A percentile compares a stretch with the other conserved stretches of the same genome.
Evolutionary conservation across 2,888 invertebrate species (phyloP).

Genomic region (Acanthoscelides obtectus): DNA sequence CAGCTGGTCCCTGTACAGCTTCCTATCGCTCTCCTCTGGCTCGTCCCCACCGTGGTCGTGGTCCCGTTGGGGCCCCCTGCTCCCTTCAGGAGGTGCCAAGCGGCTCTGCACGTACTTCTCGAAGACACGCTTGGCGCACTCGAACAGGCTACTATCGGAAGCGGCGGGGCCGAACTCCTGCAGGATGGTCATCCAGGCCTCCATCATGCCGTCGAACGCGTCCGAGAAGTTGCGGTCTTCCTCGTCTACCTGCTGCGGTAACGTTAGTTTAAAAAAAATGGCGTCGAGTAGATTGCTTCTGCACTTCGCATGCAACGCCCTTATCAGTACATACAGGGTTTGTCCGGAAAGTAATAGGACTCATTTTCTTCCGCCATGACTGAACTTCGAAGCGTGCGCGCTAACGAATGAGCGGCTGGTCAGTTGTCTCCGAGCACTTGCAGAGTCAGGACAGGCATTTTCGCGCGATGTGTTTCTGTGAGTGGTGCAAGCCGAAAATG

Average conservation of each 20-base stretch:
- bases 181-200: slow-evolving; percentile 61
- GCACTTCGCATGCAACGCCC: not conserved
- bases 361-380: too few relatives aligned
- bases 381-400: too few relatives aligned
- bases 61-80: slow-evolving; percentile 47
- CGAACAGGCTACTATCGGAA: slow-evolving; percentile 39
- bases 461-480: too few relatives aligned
- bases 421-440: too few relatives aligned
- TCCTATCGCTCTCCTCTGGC: slow-evolving; percentile 61
- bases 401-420: too few relatives aligned
- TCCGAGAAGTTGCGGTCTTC: slow-evolving; percentile 59
- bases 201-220: slow-evolving; percentile 64
- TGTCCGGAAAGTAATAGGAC: too few relatives aligned
- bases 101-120: slow-evolving; percentile 76
- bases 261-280: not conserved
- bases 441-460: too few relatives aligned
- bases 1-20: slow-evolving; percentile 66
- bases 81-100: slow-evolving; percentile 76
- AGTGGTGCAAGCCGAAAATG: too few relatives aligned
- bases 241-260: slow-evolving; percentile 42
- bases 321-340: too few relatives aligned
- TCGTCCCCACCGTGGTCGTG: slow-evolving; percentile 59
- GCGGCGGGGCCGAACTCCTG: slow-evolving; percentile 28
- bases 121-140: slow-evolving; percentile 58
- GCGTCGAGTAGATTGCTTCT: not conserved